Conservation (phyloP, 2,797 vertebrate species). For the Sardinella longiceps region DNA sequence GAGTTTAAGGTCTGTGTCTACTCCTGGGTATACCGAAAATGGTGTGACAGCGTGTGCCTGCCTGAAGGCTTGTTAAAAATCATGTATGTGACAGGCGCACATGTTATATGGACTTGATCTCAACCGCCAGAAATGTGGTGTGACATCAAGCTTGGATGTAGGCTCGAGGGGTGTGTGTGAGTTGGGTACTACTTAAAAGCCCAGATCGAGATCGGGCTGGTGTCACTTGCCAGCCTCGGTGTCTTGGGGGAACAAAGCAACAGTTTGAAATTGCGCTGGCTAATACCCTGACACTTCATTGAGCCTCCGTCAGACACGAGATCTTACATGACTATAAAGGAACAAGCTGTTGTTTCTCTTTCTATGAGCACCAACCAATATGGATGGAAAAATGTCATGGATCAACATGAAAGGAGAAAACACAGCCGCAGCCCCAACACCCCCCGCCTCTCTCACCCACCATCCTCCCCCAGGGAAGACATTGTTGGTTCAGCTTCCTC, state of each 20-base stretch:
- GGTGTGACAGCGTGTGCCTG: background rate
- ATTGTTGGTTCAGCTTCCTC: background rate
- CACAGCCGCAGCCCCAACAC: background rate
- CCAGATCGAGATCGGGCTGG: background rate
- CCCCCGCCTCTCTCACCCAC: background rate
- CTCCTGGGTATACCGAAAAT: background rate
- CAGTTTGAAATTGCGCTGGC: background rate
- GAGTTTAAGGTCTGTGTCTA: background rate
- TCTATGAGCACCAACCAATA: background rate
- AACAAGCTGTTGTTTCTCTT: conserved; percentile 9
- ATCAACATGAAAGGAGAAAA: background rate
- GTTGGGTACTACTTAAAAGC: conserved; percentile 6
- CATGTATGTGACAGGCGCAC: background rate
- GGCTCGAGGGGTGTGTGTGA: background rate
- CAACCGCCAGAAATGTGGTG: background rate
- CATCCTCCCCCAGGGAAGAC: background rate
- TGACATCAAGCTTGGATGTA: background rate
- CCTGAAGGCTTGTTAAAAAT: background rate
- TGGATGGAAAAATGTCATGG: conserved; percentile 21
- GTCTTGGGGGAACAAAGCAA: conserved; percentile 12
- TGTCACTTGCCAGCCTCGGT: conserved; percentile 8
- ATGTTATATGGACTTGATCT: background rate
- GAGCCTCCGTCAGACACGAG: background rate
- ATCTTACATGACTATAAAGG: background rate
- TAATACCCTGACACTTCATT: background rate